Evolutionary conservation across 2,113 vertebrate species (phyloP).

Genomic region (Pteropus alecto): DNA sequence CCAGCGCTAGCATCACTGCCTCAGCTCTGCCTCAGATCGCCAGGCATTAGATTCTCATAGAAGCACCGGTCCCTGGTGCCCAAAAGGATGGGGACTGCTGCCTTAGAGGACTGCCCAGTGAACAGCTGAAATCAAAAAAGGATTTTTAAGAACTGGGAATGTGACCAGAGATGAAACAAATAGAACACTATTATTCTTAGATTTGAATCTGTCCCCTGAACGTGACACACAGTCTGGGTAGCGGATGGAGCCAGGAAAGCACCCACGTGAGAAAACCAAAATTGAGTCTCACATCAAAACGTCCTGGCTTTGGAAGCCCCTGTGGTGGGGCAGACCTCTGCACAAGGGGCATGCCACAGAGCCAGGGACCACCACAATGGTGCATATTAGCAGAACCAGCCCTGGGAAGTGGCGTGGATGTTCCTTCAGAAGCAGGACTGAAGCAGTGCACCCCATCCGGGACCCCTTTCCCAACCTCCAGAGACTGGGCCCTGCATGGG

Average conservation of each 20-base stretch:
- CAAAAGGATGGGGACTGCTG: too few relatives aligned
- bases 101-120: background rate
- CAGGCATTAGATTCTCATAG: too few relatives aligned
- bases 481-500: background rate
- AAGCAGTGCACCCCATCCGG: too few relatives aligned
- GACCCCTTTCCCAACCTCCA: background rate
- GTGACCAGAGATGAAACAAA: background rate
- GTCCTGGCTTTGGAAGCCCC: background rate
- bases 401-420: rapidly evolving
- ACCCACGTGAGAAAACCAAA: background rate
- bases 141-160: background rate
- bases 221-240: background rate
- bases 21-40: too few relatives aligned
- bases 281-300: background rate
- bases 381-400: too few relatives aligned
- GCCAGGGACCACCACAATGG: rapidly evolving
- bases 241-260: background rate
- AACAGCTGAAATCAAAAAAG: background rate
- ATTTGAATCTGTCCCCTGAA: background rate
- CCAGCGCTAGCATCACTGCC: too few relatives aligned
- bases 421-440: background rate
- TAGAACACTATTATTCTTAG: background rate
- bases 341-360: background rate
- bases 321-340: background rate
- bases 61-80: too few relatives aligned